Evolutionary conservation across 2,113 vertebrate species (phyloP), one percentile per base, ranked within the genome.

Genomic region (Hippolais icterina): DNA sequence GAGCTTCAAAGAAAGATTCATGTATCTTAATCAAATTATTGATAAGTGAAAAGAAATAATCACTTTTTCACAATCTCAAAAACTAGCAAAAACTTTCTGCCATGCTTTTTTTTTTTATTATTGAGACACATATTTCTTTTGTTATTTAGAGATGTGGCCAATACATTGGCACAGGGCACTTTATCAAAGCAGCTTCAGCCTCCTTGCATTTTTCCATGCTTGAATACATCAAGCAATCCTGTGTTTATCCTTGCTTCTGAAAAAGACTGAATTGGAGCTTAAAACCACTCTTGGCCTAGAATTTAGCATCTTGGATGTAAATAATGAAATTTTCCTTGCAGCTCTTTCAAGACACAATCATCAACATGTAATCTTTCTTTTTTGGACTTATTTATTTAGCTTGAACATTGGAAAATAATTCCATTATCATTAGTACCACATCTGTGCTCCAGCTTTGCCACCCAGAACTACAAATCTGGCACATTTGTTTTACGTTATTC

Each of bases 11-110:
- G 50, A 13, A 74, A 2, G 16, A 89, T 22, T 66, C 9, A 9
- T 52, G 19, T 74, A 41, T 74, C 68, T 93, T 52, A 80, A 91
- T 70, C 50, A 90, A 95, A 70, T 86, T 93, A 93, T 56, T 74
- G 47, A 64, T 63, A 90, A 80, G 5, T 3, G 1, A 80, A 88
- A 52, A 85, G 21, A 83, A 88, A 56, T 46, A 85, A 77, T 37
- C 10, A 33, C 8, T 52, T 83, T 92, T 50, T 8, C 39, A 54
- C 9, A 50, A 33, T 68, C 71, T 65, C 47, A 60, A 54, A 69
- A 91, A 19, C 28, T 47, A 64, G 9, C 4, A 82, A 82, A 91
- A 83, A 31, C 9, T n/a, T 83, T 59, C 35, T 77, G 25, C 28
- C 5, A 9, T 35, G 31, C 18, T 2, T 70, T 49, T 2, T 69